Percentiles rank a stretch among this genome's conserved stretches.
phyloP scores from a whole-genome alignment of 2,797 vertebrate genomes.

The Buceros bicornis region DNA sequence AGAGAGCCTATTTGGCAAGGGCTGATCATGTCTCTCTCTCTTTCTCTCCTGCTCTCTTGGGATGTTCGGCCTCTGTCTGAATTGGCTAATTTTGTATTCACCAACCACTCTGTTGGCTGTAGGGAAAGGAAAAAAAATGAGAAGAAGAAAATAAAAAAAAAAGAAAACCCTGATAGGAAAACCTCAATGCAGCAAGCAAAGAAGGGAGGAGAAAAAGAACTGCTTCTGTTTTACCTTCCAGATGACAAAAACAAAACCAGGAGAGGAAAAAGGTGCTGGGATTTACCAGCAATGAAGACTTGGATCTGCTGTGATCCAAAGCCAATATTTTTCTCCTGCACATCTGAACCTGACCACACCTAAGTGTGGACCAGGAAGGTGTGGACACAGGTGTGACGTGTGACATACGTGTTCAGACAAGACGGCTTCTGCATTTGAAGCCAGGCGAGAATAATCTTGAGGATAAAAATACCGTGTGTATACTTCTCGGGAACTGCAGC shows the following conservation, averaged over 20 bases:
- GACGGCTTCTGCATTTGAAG: conserved; percentile 35
- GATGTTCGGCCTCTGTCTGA: conserved; percentile 55
- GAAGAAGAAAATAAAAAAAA: not conserved
- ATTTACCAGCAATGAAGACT: not conserved
- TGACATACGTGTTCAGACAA: not conserved
- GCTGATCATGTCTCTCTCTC: conserved; percentile 29
- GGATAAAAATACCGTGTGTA: not conserved
- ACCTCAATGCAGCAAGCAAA: conserved; percentile 13
- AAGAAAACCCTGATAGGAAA: conserved; percentile 17
- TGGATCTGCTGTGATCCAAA: not conserved
- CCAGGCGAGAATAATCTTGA: conserved; percentile 42
- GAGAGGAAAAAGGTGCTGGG: not conserved
- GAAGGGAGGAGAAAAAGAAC: not conserved
- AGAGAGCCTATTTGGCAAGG: not conserved
- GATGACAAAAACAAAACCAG: conserved; percentile 14
- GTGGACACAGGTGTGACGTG: not conserved
- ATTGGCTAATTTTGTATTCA: conserved; percentile 66
- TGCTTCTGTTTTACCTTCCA: not conserved
- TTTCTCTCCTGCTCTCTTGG: conserved; percentile 11
- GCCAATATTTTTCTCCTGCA: not conserved
- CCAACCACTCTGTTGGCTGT: conserved; percentile 27
- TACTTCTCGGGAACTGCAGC: conserved; percentile 28
- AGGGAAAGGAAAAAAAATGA: not conserved
- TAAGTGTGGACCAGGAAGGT: not conserved
- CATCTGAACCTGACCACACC: not conserved